These are phyloP conservation scores for Strigops habroptila DNA, from an alignment of 2,113 vertebrate species.

Conservation along the genomic window DNA sequence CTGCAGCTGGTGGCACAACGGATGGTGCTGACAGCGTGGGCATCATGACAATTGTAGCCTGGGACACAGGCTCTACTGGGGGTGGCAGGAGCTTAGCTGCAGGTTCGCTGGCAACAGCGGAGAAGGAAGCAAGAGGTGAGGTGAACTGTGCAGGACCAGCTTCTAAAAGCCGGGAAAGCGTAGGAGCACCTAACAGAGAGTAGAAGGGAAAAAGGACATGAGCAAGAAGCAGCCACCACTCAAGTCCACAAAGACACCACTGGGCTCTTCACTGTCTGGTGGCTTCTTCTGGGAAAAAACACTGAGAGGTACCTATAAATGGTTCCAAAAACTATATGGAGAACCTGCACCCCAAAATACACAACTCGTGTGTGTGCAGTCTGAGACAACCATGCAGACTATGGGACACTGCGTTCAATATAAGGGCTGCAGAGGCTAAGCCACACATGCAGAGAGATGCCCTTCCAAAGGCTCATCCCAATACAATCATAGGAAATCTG, in stretches of 20 bases:
- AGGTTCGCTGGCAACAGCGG: conserved; percentile 82
- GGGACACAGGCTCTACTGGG: conserved; percentile 77
- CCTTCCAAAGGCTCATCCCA: conserved; percentile 11
- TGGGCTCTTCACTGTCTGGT: not conserved
- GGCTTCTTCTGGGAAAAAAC: conserved; percentile 12
- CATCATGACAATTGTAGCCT: conserved; percentile 84
- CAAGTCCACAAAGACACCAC: conserved; percentile 49
- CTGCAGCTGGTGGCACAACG: conserved; percentile 78
- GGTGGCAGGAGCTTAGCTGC: conserved; percentile 82
- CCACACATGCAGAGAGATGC: conserved; percentile 19
- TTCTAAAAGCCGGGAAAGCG: conserved; percentile 97
- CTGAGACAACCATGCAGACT: not conserved
- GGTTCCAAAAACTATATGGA: not conserved
- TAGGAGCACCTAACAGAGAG: conserved; percentile 89
- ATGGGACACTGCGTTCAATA: not conserved
- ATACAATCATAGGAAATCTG: not conserved
- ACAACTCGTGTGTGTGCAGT: not conserved
- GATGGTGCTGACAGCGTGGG: conserved; percentile 79
- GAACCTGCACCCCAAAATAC: not conserved
- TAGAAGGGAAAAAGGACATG: conserved; percentile 74
- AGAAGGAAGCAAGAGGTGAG: conserved; percentile 88
- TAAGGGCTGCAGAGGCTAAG: not conserved
- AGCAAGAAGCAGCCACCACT: conserved; percentile 67
- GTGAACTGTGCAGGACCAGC: conserved; percentile 91
- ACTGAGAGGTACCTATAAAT: not conserved